Evolutionary conservation across 2,113 vertebrate genomes (phyloP).

Genomic region (Syngnathus floridae): DNA sequence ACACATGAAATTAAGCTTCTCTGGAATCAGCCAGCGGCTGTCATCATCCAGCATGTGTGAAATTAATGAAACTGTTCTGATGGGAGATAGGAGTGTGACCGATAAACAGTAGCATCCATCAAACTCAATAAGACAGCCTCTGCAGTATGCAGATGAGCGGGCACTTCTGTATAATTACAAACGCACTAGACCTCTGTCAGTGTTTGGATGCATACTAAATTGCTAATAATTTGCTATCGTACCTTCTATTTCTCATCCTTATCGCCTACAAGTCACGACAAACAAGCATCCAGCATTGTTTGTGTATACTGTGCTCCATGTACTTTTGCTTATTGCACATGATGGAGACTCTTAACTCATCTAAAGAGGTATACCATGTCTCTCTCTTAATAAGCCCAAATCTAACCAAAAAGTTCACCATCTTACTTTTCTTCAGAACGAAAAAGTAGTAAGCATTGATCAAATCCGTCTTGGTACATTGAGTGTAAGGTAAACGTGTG

Average conservation of each 20-base stretch:
- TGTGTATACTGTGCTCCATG: neutral
- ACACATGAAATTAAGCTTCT: conserved; percentile 16
- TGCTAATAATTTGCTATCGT: conserved; percentile 8
- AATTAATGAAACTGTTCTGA: conserved; percentile 16
- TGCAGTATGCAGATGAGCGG: conserved; percentile 20
- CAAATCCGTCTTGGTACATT: neutral
- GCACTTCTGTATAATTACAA: conserved; percentile 20
- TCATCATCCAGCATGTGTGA: conserved; percentile 15
- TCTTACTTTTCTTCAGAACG: conserved; percentile 9
- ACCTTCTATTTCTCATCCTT: neutral
- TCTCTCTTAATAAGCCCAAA: conserved; percentile 28
- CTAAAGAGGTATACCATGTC: conserved; percentile 16
- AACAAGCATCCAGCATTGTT: neutral
- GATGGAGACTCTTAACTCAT: too few species aligned
- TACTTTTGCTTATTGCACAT: neutral
- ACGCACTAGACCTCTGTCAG: conserved; percentile 1
- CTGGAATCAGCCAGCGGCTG: conserved; percentile 9
- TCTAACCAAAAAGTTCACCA: conserved; percentile 27
- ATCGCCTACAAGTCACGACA: conserved; percentile 3
- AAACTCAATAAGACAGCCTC: conserved; percentile 34
- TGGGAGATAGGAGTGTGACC: conserved; percentile 23
- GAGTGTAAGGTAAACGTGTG: too few species aligned
- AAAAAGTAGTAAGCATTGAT: neutral
- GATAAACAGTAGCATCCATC: conserved; percentile 32
- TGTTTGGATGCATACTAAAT: conserved; percentile 15